Percentiles rank a stretch among this genome's conserved stretches.
These are phyloP conservation scores for Zaprionus taronus DNA, from an alignment of 1,140 invertebrate species.

Conservation along the genomic window DNA sequence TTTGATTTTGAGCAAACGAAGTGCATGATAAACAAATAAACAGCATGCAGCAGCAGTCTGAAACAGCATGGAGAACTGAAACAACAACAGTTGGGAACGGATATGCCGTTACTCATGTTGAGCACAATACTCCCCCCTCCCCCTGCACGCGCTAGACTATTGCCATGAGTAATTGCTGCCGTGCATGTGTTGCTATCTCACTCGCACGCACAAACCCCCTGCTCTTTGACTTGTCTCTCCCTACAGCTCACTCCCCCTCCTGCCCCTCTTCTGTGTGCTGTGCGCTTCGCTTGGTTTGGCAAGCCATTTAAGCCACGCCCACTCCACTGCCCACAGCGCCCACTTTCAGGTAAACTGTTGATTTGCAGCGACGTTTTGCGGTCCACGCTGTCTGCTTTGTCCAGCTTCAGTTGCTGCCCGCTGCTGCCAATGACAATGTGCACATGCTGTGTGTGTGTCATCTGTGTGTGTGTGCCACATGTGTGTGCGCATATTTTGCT, in stretches of 20 bases:
- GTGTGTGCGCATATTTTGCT: slow-evolving; percentile 25
- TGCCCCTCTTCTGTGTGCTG: slow-evolving; percentile 47
- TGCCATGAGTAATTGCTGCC: slow-evolving; percentile 75
- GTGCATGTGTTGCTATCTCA: slow-evolving; percentile 52
- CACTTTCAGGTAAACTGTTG: slow-evolving; percentile 76
- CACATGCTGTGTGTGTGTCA: slow-evolving; percentile 1
- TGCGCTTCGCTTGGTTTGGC: slow-evolving; percentile 56
- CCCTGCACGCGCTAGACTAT: slow-evolving; percentile 22
- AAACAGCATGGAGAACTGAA: slow-evolving; percentile 11
- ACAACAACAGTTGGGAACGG: slow-evolving; percentile 35
- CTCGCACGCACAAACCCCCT: no score
- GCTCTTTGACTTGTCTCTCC: no score
- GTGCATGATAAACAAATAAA: slow-evolving; percentile 65
- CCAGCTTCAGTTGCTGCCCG: not conserved
- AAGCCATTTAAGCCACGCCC: slow-evolving; percentile 66
- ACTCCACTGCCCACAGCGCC: slow-evolving; percentile 26
- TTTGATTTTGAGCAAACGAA: slow-evolving; percentile 71
- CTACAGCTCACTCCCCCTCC: no score
- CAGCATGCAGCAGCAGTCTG: slow-evolving; percentile 30
- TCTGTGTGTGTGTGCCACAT: not conserved
- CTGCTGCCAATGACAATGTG: slow-evolving; percentile 32
- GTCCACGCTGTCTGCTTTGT: slow-evolving; percentile 6
- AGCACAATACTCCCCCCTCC: no score
- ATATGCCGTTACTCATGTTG: slow-evolving; percentile 56
- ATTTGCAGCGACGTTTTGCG: slow-evolving; percentile 64